Evolutionary conservation across 2,888 invertebrate species (phyloP).

Genomic region (Acrobeloides nanus): DNA sequence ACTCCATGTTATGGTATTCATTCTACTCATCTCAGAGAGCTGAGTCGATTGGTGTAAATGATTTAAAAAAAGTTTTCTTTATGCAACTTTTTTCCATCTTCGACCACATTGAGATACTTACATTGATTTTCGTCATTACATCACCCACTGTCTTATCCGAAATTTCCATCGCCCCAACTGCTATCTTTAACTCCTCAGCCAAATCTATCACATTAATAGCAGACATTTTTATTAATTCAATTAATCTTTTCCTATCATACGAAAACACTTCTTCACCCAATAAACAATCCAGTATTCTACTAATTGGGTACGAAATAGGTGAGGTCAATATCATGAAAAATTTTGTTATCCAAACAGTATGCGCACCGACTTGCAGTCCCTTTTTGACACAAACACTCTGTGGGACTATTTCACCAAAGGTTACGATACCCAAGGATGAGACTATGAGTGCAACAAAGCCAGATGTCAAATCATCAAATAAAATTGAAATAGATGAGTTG

Average conservation of each 20-base stretch:
- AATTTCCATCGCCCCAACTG: conserved; percentile 35
- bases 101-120: conserved; percentile 6
- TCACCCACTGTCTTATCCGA: conserved; percentile 25
- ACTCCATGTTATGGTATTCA: no score
- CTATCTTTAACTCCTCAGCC: conserved; percentile 31
- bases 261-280: conserved; percentile 91
- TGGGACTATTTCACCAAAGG: conserved; percentile 63
- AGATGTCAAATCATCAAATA: conserved; percentile 75
- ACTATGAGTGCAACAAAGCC: conserved; percentile 38
- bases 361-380: conserved; percentile 40
- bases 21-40: no score
- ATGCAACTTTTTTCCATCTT: no score
- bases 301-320: conserved; percentile 17
- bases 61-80: conserved; percentile 1
- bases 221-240: conserved; percentile 69
- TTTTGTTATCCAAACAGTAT: conserved; percentile 77
- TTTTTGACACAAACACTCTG: conserved; percentile 56
- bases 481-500: conserved; percentile 74
- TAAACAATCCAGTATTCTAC: conserved; percentile 31
- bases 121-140: conserved; percentile 32
- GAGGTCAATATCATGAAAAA: conserved; percentile 19
- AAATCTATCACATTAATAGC: conserved; percentile 20
- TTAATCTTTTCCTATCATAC: conserved; percentile 86
- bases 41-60: no score
- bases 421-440: conserved; percentile 68